Base-by-base conservation (phyloP, 2,888 invertebrate species). In the Melikaiella ostensackeni region DNA sequence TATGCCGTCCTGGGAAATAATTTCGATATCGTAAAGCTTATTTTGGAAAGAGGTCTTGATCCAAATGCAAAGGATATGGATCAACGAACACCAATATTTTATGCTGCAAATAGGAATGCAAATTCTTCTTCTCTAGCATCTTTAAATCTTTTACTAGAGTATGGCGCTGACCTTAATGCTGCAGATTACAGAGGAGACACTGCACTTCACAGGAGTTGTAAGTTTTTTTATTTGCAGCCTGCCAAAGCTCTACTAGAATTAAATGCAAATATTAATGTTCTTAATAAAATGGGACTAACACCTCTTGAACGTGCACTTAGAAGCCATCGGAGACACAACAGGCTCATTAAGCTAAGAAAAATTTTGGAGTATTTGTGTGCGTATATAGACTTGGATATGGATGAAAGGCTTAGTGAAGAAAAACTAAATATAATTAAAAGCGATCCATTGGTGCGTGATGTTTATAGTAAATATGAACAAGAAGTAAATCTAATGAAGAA, bases 111-210 rank as follows among this genome's bases (percentile, higher is more conserved):
- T 38, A 38, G 38, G 19, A 38, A 35, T 13, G 64, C 38, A 1
- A 64, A 64, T 13, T 35, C 38, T 21, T 38, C 38, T 38, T 64
- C 64, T 16, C 21, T 64, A 24, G 13, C 35, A 21, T 38, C 38
- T 24, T 38, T 64, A 24, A 24, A 64, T 19, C 16, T 64, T 38
- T 6, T 64, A n/a, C 13, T 64, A 6, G 64, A 64, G 38, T 42
- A 64, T n/a, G 64, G 64, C 3, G 64, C 64, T 21, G 64, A 64
- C 38, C 24, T 64, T 42, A 38, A 64, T 38, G 64, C 64, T 13
- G 24, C 38, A 38, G 64, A 64, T 64, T 13, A 38, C 21, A 64
- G 38, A 13, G 64, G 64, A 13, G 38, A 38, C 9, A 64, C 64
- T 11, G 64, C 64, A 21, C 64, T 64, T 64, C 64, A 64, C 13